Conservation (phyloP, 2,797 vertebrate species). For the Sciurus carolinensis region DNA sequence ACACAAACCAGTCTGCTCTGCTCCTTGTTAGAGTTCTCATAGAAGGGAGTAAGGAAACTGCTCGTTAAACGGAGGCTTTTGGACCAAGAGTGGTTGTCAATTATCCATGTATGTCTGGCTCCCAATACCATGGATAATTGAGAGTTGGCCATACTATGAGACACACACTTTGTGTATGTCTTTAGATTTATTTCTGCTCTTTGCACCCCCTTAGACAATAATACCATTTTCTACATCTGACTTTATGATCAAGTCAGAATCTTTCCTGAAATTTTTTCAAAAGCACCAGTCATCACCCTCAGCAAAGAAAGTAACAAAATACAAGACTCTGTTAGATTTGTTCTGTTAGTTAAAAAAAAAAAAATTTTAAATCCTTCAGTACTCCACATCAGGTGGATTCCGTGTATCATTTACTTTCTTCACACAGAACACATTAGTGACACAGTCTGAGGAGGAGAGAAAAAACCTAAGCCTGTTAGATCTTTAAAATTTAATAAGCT, state of each 20-base stretch:
- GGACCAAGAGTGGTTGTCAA: conserved; percentile 49
- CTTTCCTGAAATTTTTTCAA: conserved; percentile 33
- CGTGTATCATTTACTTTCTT: conserved; percentile 54
- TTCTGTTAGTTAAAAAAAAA: neutral
- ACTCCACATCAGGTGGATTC: neutral
- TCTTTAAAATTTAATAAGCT: conserved; percentile 67
- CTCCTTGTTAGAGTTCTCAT: neutral
- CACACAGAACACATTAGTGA: conserved; percentile 51
- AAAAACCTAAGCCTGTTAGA: conserved; percentile 38
- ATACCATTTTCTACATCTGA: neutral
- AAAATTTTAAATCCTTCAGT: neutral
- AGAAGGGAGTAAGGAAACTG: conserved; percentile 39
- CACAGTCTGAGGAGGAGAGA: conserved; percentile 44
- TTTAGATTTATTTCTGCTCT: conserved; percentile 26
- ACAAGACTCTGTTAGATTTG: neutral
- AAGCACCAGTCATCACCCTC: neutral
- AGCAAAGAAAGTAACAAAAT: conserved; percentile 31
- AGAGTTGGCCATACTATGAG: neutral
- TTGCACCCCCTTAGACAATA: neutral
- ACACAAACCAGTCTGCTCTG: conserved; percentile 1
- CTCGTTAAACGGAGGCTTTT: conserved; percentile 38
- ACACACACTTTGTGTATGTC: neutral
- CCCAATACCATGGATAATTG: conserved; percentile 5
- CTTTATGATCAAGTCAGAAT: conserved; percentile 32
- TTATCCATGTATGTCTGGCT: neutral